Evolutionary conservation across 1,140 invertebrate species (phyloP).

Genomic region (Mycetomoellerius zeteki): DNA sequence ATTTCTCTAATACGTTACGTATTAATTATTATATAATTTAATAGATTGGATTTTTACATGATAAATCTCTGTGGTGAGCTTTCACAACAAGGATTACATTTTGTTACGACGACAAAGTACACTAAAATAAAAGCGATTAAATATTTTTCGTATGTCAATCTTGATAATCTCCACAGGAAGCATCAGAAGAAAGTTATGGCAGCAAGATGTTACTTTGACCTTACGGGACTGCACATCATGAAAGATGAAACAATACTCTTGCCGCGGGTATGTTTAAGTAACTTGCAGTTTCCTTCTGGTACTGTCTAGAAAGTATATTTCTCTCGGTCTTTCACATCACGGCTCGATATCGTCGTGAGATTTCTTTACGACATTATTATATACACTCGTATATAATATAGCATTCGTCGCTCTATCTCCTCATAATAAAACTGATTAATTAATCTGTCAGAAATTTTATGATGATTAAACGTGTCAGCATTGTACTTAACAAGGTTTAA

Average conservation of each 20-base stretch:
- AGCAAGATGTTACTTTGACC: constrained; percentile 34
- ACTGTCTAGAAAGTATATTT: constrained; percentile 74
- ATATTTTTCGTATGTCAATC: not conserved
- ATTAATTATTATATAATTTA: constrained; percentile 37
- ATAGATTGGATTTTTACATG: not conserved
- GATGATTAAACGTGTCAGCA: not conserved
- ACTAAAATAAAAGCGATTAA: not conserved
- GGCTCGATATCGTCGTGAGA: constrained; percentile 19
- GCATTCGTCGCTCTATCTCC: not conserved
- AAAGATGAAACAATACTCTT: constrained; percentile 57
- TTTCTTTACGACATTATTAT: constrained; percentile 65
- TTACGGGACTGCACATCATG: constrained; percentile 15
- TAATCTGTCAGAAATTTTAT: constrained; percentile 7
- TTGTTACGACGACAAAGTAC: not conserved
- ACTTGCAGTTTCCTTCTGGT: constrained; percentile 72
- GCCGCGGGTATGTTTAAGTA: not conserved
- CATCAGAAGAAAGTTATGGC: constrained; percentile 26
- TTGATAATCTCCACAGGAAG: not conserved
- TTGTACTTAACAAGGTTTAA: not conserved
- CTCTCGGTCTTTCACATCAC: constrained; percentile 65
- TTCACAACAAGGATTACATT: constrained; percentile 3
- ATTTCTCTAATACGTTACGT: constrained; percentile 4
- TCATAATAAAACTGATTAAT: not conserved
- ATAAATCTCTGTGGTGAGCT: constrained; percentile 4
- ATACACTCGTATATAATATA: too few species aligned